Percentiles rank a stretch among this genome's conserved stretches.
Conservation (phyloP, 2,888 invertebrate genomes). For the Cetonia aurata region DNA sequence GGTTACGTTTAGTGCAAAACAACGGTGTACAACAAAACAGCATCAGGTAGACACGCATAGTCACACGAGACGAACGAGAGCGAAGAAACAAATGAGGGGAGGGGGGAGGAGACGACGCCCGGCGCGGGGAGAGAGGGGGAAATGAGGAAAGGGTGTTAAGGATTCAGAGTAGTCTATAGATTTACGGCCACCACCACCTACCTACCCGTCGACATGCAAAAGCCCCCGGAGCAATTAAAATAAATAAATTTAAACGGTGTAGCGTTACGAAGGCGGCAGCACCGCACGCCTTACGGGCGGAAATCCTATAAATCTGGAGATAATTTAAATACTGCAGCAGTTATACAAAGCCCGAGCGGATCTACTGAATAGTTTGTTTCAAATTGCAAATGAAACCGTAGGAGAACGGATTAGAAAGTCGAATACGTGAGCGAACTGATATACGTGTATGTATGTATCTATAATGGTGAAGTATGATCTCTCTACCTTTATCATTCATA, state of each 20-base stretch:
- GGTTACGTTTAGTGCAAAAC: not conserved
- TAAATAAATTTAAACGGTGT: conserved; percentile 36
- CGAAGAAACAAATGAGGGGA: too few species aligned
- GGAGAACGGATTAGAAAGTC: not conserved
- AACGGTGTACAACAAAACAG: not conserved
- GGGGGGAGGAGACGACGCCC: not conserved
- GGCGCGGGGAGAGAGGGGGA: not conserved
- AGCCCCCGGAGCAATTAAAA: conserved; percentile 31
- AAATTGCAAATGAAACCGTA: not conserved
- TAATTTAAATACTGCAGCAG: conserved; percentile 25
- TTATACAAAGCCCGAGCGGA: conserved; percentile 18
- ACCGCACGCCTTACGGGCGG: too few species aligned
- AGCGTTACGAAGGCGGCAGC: conserved; percentile 10
- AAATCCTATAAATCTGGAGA: conserved; percentile 24
- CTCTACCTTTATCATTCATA: too few species aligned
- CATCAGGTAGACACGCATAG: not conserved
- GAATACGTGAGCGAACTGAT: too few species aligned
- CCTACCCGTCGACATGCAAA: conserved; percentile 11
- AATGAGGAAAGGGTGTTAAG: conserved; percentile 4
- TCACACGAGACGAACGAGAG: too few species aligned
- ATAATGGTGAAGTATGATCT: too few species aligned
- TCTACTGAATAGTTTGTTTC: not conserved
- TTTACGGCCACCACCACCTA: conserved; percentile 5
- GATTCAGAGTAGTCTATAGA: conserved; percentile 20
- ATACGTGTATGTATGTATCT: too few species aligned